Evolutionary conservation across 2,797 vertebrate genomes (phyloP).

Genomic region (Catamblyrhynchus diadema): DNA sequence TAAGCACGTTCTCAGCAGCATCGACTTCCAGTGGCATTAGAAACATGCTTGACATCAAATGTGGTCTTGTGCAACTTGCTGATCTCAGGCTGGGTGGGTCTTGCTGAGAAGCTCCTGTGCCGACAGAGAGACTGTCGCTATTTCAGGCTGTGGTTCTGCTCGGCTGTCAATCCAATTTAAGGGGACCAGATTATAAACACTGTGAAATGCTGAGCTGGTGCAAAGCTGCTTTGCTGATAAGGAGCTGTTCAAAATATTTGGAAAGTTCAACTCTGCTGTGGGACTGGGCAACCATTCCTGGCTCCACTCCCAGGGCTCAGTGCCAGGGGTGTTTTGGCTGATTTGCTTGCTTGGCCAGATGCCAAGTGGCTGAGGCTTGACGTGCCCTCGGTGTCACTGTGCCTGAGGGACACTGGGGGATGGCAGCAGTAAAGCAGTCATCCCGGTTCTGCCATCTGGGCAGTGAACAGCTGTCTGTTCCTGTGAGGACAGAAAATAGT

Average conservation of each 20-base stretch:
- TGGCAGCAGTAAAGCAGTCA: neutral
- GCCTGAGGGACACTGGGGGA: neutral
- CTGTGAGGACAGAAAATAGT: neutral
- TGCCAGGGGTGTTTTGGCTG: neutral
- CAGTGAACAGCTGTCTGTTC: neutral
- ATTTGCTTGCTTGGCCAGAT: neutral
- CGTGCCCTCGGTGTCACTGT: neutral
- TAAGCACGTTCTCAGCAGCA: neutral
- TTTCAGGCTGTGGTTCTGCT: constrained; percentile 6
- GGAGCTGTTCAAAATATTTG: constrained; percentile 10
- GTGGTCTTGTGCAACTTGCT: neutral
- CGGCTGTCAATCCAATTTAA: neutral
- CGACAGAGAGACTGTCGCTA: neutral
- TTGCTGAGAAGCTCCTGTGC: neutral
- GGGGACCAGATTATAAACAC: neutral
- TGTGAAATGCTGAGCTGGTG: neutral
- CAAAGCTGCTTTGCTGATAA: constrained; percentile 18
- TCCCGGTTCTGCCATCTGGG: neutral
- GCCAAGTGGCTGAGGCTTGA: accelerated
- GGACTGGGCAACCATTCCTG: neutral
- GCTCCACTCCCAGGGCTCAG: neutral
- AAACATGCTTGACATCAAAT: neutral
- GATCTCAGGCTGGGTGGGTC: neutral
- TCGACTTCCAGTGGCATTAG: neutral
- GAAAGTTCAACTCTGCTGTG: neutral